phyloP scores from a whole-genome alignment of 2,113 vertebrate species.

The Ranitomeya variabilis region DNA sequence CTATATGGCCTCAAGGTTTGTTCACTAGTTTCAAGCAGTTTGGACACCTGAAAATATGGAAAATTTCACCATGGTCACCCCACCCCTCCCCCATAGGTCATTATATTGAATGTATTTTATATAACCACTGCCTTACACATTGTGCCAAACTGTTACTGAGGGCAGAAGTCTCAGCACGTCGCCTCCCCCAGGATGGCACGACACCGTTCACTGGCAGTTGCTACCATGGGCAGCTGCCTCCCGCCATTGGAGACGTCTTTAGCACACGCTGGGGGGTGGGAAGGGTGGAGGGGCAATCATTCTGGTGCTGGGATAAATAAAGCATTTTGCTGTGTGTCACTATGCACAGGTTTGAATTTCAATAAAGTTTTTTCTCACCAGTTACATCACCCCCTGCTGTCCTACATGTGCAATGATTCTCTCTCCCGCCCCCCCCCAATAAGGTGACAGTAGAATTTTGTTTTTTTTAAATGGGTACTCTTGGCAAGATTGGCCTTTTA shows the following conservation, averaged over 20 bases:
- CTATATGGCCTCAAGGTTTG: neutral
- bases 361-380: slow-evolving; percentile 22
- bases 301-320: neutral
- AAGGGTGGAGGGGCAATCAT: neutral
- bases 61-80: neutral
- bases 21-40: neutral
- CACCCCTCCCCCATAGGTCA: neutral
- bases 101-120: neutral
- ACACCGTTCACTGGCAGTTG: neutral
- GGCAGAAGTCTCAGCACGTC: neutral
- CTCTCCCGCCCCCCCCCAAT: no score
- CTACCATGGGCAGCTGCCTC: neutral
- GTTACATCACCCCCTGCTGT: neutral
- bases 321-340: neutral
- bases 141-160: neutral
- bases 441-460: no score
- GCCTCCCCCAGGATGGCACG: neutral
- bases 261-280: neutral
- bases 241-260: neutral
- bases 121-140: slow-evolving; percentile 5
- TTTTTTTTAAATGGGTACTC: no score
- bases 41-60: neutral
- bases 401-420: no score
- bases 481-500: no score
- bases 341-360: slow-evolving; percentile 8